Percentiles rank a stretch among this genome's conserved stretches.
These are phyloP conservation scores for Lytechinus pictus DNA, from an alignment of 35 echinoderm and acorn worm species.

Conservation along the genomic window DNA sequence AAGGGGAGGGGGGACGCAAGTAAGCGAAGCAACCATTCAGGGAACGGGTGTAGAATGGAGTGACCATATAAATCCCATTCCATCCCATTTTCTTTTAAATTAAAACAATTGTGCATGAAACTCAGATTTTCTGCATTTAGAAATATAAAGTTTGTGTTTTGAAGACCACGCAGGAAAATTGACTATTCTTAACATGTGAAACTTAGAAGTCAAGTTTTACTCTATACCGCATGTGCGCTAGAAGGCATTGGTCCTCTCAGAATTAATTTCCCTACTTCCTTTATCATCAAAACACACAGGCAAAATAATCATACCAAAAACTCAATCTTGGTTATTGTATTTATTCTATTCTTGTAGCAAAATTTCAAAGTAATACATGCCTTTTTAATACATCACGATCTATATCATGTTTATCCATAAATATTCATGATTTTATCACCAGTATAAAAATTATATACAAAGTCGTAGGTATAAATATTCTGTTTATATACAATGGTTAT, in stretches of 20 bases:
- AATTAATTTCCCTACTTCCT: neutral
- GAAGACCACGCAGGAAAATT: too few species aligned
- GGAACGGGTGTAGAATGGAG: neutral
- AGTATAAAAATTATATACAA: conserved; percentile 46
- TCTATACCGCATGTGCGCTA: too few species aligned
- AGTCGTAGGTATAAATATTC: conserved; percentile 43
- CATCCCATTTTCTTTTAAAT: too few species aligned
- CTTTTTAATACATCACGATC: conserved; percentile 5
- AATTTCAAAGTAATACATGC: conserved; percentile 23
- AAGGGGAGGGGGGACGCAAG: too few species aligned
- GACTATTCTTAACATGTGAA: too few species aligned
- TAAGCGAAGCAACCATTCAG: too few species aligned
- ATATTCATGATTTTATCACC: neutral
- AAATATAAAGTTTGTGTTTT: too few species aligned
- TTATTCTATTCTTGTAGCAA: conserved; percentile 38
- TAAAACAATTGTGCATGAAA: too few species aligned
- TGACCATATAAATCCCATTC: neutral
- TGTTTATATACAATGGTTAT: conserved; percentile 24
- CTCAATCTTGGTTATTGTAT: neutral
- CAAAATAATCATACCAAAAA: neutral
- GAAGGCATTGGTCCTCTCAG: too few species aligned
- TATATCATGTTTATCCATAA: conserved; percentile 12
- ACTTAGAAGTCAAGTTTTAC: too few species aligned
- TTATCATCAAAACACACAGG: neutral
- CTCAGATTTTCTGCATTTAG: too few species aligned